Base-by-base conservation (phyloP, 2,113 vertebrate genomes). In the Brachypodius melanocephalos region DNA sequence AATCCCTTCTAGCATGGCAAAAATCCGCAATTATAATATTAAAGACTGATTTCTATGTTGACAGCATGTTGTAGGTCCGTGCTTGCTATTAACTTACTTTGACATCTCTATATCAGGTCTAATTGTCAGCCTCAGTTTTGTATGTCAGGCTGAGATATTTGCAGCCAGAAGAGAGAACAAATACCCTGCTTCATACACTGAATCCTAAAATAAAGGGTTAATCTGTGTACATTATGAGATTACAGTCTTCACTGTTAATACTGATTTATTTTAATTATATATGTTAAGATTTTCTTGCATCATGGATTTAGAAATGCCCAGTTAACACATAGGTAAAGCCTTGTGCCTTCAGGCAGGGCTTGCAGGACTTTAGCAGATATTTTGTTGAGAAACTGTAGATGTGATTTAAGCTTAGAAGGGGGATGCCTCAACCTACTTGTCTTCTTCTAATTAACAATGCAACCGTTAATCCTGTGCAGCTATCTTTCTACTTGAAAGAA, bases 21-120 rank as follows among this genome's bases (percentile, higher is more conserved):
- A 95, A 97, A 97, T 99, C 88, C 98, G 98, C 57, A 99, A 99
- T 97, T 99, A 99, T 92, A 99, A 98, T 45, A 38, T 98, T 42
- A 99, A 98, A 97, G 98, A 99, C 83, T 99, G 97, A 98, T 74
- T 85, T 84, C 28, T 73, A 20, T 82, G 17, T 46, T 91, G 48
- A 36, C n/a, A 76, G 58, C 25, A 45, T 72, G 55, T 82, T 86
- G 43, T 46, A 51, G 32, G 32, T 83, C 31, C 14, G 55, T 6
- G 5, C 11, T 75, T 65, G 51, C 36, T 77, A 17, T 59, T 80
- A 36, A 68, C 28, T 83, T 49, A 42, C 51, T 90, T 85, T 42
- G 78, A 77, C 59, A 31, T 31, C 48, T 48, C 4, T 45, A 18
- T 59, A 72, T 63, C 13, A 16, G 17, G 66, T 77, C 25, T 79